These are phyloP conservation scores for Dasyprocta punctata DNA, from an alignment of 2,113 vertebrate genomes.

Conservation along the genomic window DNA sequence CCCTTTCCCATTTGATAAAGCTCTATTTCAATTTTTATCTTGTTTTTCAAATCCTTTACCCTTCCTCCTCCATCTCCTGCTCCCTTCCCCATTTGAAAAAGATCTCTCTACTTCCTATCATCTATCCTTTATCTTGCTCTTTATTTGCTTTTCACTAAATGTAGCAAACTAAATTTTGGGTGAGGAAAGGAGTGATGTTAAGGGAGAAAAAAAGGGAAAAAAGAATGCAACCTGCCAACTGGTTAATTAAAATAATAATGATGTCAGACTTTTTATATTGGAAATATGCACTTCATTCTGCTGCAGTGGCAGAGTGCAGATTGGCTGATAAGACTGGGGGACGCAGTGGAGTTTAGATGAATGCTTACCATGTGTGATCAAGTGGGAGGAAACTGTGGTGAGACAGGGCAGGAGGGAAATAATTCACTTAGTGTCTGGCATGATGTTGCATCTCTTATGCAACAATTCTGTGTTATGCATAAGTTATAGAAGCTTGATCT, in stretches of 20 bases:
- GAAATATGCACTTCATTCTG: constrained; percentile 76
- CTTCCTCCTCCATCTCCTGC: neutral
- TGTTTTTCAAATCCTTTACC: neutral
- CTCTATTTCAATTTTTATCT: neutral
- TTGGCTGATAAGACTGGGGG: constrained; percentile 69
- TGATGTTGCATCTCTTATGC: constrained; percentile 73
- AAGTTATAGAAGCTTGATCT: constrained; percentile 66
- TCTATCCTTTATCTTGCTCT: neutral
- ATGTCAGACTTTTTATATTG: constrained; percentile 80
- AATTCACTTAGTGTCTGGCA: constrained; percentile 80
- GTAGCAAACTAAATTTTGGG: neutral
- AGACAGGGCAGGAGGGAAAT: constrained; percentile 81
- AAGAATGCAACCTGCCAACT: constrained; percentile 44
- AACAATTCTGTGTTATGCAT: constrained; percentile 61
- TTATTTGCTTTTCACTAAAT: neutral
- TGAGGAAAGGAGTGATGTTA: neutral
- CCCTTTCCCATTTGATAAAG: neutral
- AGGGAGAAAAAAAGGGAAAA: neutral
- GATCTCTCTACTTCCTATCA: neutral
- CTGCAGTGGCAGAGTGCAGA: constrained; percentile 77
- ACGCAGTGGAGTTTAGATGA: constrained; percentile 71
- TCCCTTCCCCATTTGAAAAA: neutral
- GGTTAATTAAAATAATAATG: constrained; percentile 76
- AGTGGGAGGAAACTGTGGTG: constrained; percentile 84
- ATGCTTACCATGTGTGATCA: constrained; percentile 82